A percentile compares a stretch with the other conserved stretches of the same genome.
Evolutionary conservation across 2,113 vertebrate genomes (phyloP).

Genomic region (Panurus biarmicus): DNA sequence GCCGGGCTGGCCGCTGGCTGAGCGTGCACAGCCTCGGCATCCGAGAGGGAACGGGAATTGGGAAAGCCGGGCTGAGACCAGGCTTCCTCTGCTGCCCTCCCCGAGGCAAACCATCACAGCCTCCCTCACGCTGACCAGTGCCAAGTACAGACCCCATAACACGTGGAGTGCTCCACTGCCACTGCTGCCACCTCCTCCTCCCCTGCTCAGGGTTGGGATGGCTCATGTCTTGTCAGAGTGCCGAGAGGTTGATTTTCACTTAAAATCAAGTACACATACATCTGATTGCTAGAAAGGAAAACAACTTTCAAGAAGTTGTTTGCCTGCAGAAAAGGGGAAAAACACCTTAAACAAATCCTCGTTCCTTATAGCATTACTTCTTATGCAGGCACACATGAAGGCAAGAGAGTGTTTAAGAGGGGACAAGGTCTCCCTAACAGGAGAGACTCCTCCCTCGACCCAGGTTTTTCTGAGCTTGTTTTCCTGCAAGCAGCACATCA

Average conservation of each 20-base stretch:
- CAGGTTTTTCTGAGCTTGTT: conserved; percentile 29
- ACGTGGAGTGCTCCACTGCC: background rate
- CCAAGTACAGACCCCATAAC: background rate
- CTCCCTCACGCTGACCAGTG: accelerated
- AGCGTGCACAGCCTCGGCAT: background rate
- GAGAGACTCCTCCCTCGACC: background rate
- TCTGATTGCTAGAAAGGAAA: background rate
- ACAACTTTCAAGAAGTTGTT: conserved; percentile 10
- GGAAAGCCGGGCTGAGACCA: background rate
- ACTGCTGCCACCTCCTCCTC: background rate
- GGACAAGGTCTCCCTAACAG: background rate
- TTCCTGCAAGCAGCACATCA: conserved; percentile 18
- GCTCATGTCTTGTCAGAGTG: background rate
- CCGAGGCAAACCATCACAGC: background rate
- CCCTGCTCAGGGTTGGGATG: background rate
- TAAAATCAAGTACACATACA: background rate
- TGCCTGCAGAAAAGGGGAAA: background rate
- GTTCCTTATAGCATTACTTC: background rate
- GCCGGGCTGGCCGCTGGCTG: accelerated
- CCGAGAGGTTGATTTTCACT: background rate
- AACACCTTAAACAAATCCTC: background rate
- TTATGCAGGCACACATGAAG: background rate
- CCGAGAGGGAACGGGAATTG: background rate
- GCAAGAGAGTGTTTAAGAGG: background rate
- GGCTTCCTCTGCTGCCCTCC: background rate